Conservation (phyloP, 2,888 invertebrate species). For the Ligdia adustata region DNA sequence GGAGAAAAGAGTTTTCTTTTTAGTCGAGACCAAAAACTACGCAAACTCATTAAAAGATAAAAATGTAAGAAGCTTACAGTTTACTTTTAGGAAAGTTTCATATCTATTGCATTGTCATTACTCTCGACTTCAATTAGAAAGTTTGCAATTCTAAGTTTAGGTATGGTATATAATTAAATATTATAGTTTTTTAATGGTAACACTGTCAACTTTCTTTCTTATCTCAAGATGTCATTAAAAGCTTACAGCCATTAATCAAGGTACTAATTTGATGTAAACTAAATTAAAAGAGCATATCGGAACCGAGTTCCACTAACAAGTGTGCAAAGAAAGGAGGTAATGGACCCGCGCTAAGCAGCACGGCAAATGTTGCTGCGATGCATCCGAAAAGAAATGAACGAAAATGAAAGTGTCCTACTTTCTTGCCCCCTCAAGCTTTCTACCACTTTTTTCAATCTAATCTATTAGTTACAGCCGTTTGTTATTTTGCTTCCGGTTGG, state of each 20-base stretch:
- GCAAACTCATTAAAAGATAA: no score
- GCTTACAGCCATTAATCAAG: slow-evolving; percentile 12
- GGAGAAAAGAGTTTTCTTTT: not conserved
- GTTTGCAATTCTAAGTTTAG: slow-evolving; percentile 1
- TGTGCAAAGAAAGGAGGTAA: slow-evolving; percentile 69
- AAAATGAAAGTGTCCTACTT: slow-evolving; percentile 83
- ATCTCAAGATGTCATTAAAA: not conserved
- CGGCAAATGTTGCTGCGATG: slow-evolving; percentile 65
- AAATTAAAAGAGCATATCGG: slow-evolving; percentile 41
- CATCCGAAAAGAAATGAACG: slow-evolving; percentile 83
- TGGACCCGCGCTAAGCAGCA: slow-evolving; percentile 70
- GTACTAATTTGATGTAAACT: slow-evolving; percentile 23
- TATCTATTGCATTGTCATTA: not conserved
- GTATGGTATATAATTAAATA: not conserved
- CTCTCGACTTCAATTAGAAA: slow-evolving; percentile 1
- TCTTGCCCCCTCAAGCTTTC: slow-evolving; percentile 67
- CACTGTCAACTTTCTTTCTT: slow-evolving; percentile 17
- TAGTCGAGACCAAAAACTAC: no score
- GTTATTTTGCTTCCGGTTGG: slow-evolving; percentile 56
- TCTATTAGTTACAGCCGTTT: slow-evolving; percentile 70
- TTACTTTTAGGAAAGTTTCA: not conserved
- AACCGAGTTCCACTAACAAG: slow-evolving; percentile 54
- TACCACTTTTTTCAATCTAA: slow-evolving; percentile 73
- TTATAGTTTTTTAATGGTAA: slow-evolving; percentile 5
- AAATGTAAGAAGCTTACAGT: not conserved